Evolutionary conservation across 2,113 vertebrate species (phyloP).

Genomic region (Menura novaehollandiae): DNA sequence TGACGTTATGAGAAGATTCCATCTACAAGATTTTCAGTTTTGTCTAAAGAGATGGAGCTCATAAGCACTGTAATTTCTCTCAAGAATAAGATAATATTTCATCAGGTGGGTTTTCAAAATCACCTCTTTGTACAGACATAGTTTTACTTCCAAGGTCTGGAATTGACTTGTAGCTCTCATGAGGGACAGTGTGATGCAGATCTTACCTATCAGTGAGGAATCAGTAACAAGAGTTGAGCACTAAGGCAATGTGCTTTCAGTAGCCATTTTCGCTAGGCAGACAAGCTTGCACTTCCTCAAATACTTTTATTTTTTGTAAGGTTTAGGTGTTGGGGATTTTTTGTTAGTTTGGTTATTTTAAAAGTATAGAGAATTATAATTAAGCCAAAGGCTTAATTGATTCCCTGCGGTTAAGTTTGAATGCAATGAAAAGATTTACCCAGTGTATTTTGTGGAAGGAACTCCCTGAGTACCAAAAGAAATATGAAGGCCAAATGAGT

Average conservation of each 20-base stretch:
- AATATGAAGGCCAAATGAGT: neutral
- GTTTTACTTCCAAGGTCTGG: neutral
- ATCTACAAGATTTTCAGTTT: neutral
- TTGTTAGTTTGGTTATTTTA: neutral
- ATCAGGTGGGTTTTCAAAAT: neutral
- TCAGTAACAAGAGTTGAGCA: neutral
- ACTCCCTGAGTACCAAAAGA: neutral
- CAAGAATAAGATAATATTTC: neutral
- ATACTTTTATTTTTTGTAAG: neutral
- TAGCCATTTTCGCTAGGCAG: neutral
- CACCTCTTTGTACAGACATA: neutral
- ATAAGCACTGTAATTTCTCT: neutral
- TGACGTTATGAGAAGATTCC: rapidly evolving
- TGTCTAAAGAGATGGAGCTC: neutral
- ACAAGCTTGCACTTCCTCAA: neutral
- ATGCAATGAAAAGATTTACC: neutral
- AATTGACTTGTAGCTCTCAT: neutral
- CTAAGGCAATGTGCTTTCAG: neutral
- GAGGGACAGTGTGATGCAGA: neutral
- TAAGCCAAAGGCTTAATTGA: neutral
- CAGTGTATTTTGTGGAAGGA: neutral
- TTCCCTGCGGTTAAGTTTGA: neutral
- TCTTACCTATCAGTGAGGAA: neutral
- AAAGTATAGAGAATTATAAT: neutral
- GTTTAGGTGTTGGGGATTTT: neutral